These are phyloP conservation scores for Odobenus rosmarus DNA, from an alignment of 2,113 vertebrate species.

Conservation along the genomic window DNA sequence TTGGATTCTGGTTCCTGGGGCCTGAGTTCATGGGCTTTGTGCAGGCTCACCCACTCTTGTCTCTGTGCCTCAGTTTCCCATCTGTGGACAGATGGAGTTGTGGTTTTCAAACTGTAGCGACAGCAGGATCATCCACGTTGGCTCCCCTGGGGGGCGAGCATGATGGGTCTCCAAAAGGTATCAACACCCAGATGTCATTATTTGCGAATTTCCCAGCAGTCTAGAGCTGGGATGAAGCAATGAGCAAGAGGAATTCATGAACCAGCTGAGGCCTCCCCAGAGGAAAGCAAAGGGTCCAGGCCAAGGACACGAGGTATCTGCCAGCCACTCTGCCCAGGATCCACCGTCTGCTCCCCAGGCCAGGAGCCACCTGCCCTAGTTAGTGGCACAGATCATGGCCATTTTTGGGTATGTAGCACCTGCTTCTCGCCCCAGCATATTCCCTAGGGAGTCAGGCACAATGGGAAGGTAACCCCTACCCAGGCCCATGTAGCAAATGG, in stretches of 20 bases:
- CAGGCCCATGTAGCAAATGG: background rate
- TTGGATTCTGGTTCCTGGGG: background rate
- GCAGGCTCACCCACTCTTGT: background rate
- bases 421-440: background rate
- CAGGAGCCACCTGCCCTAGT: background rate
- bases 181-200: background rate
- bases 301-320: background rate
- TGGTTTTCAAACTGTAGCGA: background rate
- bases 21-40: background rate
- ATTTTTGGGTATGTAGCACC: background rate
- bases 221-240: background rate
- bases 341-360: background rate
- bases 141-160: background rate
- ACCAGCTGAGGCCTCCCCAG: background rate
- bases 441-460: background rate
- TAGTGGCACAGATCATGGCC: background rate
- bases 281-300: background rate
- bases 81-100: background rate
- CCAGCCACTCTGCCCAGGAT: background rate
- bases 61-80: slow-evolving; percentile 21
- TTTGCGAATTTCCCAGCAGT: background rate
- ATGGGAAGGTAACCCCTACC: background rate
- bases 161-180: background rate
- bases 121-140: background rate
- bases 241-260: background rate